These are phyloP conservation scores for Apostichopus californicus DNA, from an alignment of 35 echinoderm and acorn worm species.

Conservation along the genomic window DNA sequence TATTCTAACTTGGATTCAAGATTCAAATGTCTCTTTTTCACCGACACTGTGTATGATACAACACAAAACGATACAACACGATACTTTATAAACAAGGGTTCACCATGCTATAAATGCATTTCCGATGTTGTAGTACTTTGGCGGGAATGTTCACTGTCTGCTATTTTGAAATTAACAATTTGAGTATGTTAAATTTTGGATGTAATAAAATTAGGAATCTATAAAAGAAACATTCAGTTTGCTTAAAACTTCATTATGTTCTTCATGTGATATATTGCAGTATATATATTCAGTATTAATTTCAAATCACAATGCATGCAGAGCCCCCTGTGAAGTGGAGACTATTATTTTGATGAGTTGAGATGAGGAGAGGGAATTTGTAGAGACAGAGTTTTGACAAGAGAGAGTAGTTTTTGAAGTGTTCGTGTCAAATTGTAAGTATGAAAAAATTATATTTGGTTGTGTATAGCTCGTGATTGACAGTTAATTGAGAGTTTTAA, in stretches of 20 bases:
- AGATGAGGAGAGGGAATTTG: not conserved
- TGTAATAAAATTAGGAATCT: not conserved
- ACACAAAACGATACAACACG: too few relatives aligned
- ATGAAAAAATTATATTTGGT: not conserved
- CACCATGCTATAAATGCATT: too few relatives aligned
- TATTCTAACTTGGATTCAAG: too few relatives aligned
- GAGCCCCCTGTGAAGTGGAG: not conserved
- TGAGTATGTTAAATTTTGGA: not conserved
- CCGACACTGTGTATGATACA: too few relatives aligned
- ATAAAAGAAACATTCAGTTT: not conserved
- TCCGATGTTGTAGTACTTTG: too few relatives aligned
- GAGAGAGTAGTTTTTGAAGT: not conserved
- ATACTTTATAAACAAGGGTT: too few relatives aligned
- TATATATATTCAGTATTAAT: not conserved
- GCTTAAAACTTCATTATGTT: not conserved
- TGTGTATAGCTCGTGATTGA: not conserved
- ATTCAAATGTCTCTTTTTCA: too few relatives aligned
- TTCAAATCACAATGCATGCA: not conserved
- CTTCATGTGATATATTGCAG: not conserved
- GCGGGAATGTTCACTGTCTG: too few relatives aligned
- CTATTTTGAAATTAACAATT: too few relatives aligned
- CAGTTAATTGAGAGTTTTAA: not conserved
- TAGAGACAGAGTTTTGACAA: not conserved
- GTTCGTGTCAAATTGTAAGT: not conserved
- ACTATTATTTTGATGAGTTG: not conserved